Evolutionary conservation across 1,140 invertebrate species (phyloP), one percentile per base, ranked within the genome.

Genomic region (Trichogramma pretiosum): DNA sequence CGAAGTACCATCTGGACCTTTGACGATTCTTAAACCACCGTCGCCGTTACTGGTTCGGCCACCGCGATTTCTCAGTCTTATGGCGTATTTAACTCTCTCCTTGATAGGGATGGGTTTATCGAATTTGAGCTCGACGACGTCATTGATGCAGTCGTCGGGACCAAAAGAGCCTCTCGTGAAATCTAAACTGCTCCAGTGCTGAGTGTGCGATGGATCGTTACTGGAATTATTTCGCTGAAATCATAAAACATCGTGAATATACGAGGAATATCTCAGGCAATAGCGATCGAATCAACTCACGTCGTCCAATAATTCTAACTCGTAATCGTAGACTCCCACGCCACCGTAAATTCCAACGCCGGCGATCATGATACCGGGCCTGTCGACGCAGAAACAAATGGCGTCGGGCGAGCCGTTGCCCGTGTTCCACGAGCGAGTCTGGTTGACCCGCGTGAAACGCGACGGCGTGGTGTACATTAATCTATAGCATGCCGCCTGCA

Each of bases 361-460:
- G 28, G 87, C 84, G 26, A 99, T 81, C 22, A 87, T 80, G 40
- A 98, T 85, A 2, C 93, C 94, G 1, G 85, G 73, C 26, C 84
- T 75, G 70, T 99, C 93, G 7, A 98, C 93, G 14, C 83, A 82
- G 61, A 98, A 96, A 55, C 89, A 90, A 57, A 99, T 92, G 4
- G 93, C 93, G 74, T 99, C 95, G 0, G 93, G 90, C 18, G 90
- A 93, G 24, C 93, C 94, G 68, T 93, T 94, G 3, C 93, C 93
- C 2, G 93, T 95, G 60, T 97, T 96, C 95, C 95, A 98, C 2
- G 89, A 89, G 30, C 89, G 79, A 28, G 82, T 85, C 58, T 87
- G 81, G 66, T 92, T 93, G 9, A 87, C 85, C 42, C 90, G 80
- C 7, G 88, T 87, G 64, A 98, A 98, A 16, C 94, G 78, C 19